Conservation (phyloP, 2,797 vertebrate species). For the Cercopithecus mitis region DNA sequence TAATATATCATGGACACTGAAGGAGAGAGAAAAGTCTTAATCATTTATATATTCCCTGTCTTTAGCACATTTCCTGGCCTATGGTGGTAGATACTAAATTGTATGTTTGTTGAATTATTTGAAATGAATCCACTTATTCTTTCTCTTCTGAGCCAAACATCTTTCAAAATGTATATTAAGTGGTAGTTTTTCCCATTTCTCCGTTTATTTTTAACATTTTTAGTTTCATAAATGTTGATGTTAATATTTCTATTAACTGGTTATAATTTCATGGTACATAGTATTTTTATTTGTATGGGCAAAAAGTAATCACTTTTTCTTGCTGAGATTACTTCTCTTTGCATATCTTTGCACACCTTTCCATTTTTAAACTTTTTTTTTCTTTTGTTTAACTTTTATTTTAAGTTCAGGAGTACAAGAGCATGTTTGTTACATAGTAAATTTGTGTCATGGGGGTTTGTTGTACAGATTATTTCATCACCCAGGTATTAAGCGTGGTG, state of each 20-base stretch:
- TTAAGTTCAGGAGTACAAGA: not conserved
- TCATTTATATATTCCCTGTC: not conserved
- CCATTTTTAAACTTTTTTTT: not conserved
- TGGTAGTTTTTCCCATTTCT: not conserved
- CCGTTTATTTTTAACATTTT: not conserved
- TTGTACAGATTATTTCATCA: not conserved
- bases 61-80: not conserved
- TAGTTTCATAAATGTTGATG: not conserved
- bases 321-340: not conserved
- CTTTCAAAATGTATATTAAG: not conserved
- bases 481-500: not conserved
- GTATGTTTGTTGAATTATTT: not conserved
- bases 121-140: not conserved
- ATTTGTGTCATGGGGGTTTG: not conserved
- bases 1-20: not conserved
- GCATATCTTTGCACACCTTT: not conserved
- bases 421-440: not conserved
- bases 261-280: not conserved
- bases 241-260: not conserved
- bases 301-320: not conserved
- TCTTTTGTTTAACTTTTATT: not conserved
- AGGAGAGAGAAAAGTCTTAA: not conserved
- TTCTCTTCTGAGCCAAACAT: not conserved
- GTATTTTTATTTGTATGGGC: not conserved
- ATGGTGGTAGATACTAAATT: not conserved